Conservation (phyloP, 2,888 invertebrate species). For the Hemicrepidius hirtus region DNA sequence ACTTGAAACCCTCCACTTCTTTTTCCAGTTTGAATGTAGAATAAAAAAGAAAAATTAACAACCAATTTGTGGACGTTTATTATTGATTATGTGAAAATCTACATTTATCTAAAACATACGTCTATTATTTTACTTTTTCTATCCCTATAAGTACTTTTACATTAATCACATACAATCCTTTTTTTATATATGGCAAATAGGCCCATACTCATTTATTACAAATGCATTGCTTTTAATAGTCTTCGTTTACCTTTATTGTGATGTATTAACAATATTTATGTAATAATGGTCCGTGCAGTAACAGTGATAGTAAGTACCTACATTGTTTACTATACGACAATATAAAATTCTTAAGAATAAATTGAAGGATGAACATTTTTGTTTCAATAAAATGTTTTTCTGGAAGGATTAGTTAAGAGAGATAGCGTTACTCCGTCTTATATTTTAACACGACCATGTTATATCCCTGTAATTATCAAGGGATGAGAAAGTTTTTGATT, state of each 20-base stretch:
- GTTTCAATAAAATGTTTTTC: constrained; percentile 1
- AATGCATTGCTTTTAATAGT: constrained; percentile 28
- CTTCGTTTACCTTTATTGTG: constrained; percentile 11
- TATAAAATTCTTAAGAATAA: constrained; percentile 3
- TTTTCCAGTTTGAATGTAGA: too few species aligned
- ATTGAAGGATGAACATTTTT: background rate
- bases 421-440: too few species aligned
- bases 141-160: constrained; percentile 18
- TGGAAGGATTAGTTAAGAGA: too few species aligned
- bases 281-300: constrained; percentile 7
- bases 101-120: constrained; percentile 30
- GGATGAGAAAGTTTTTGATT: too few species aligned
- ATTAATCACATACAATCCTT: constrained; percentile 37
- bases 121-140: constrained; percentile 2
- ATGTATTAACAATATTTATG: background rate
- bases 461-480: too few species aligned
- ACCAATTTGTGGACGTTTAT: constrained; percentile 40
- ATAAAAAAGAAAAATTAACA: constrained; percentile 2
- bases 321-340: constrained; percentile 8
- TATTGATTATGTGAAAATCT: constrained; percentile 35
- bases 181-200: constrained; percentile 8
- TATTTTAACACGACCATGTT: too few species aligned
- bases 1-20: too few species aligned
- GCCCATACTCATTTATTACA: constrained; percentile 10
- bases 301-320: too few species aligned